Evolutionary conservation across 2,888 invertebrate species (phyloP).

Genomic region (Chymomyza procnemis): DNA sequence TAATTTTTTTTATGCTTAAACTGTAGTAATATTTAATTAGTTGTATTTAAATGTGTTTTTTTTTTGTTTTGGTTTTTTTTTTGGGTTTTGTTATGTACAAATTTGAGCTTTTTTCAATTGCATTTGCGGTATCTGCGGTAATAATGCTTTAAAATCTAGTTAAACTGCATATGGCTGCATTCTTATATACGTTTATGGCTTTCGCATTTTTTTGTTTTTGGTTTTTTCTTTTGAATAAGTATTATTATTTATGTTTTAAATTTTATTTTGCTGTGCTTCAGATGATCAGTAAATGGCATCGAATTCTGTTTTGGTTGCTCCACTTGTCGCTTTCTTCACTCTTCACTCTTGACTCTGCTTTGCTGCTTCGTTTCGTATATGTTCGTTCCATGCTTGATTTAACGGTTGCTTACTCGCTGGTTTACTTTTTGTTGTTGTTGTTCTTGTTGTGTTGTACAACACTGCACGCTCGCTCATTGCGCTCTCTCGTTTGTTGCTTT

Average conservation of each 20-base stretch:
- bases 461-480: not conserved
- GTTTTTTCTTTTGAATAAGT: constrained; percentile 18
- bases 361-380: constrained; percentile 15
- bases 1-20: constrained; percentile 61
- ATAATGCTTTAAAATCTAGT: constrained; percentile 71
- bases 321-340: not conserved
- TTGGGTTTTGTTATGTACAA: constrained; percentile 60
- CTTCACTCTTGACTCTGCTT: too few relatives aligned
- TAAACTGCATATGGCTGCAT: constrained; percentile 71
- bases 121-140: constrained; percentile 56
- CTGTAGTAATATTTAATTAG: constrained; percentile 71
- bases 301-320: not conserved
- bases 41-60: constrained; percentile 53
- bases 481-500: not conserved
- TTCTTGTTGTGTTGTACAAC: constrained; percentile 1
- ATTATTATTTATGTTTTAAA: constrained; percentile 25
- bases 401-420: constrained; percentile 15
- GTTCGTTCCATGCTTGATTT: not conserved
- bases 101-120: constrained; percentile 54
- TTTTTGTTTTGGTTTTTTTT: constrained; percentile 10
- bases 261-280: constrained; percentile 33
- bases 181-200: constrained; percentile 31
- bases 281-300: constrained; percentile 44
- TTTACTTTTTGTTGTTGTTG: too few relatives aligned
- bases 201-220: too few relatives aligned